Evolutionary conservation across 2,888 invertebrate species (phyloP), one percentile per base, ranked within the genome.

Genomic region (Gandaritis pyraliata): DNA sequence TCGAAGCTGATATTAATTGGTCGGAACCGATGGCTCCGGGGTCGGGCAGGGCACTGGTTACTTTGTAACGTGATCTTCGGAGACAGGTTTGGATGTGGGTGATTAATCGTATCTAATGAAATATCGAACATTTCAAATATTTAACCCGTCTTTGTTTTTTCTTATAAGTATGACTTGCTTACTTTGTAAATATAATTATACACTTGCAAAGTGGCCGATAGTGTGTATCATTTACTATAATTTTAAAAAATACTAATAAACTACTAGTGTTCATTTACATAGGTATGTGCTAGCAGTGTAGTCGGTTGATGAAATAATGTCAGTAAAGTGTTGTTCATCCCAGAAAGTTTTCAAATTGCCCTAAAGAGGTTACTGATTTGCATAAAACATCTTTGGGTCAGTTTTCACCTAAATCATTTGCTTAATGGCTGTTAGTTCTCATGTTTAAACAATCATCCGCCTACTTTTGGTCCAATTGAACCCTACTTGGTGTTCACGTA

Each of bases 1-100:
- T 77, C 80, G 78, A 75, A 71, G 73, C 74, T 76, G 70, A 76
- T 83, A 83, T 86, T 86, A 84, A 87, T 87, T 85, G 84, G 82
- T 78, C 78, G 82, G 78, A 77, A 81, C 83, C 73, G 74, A 77
- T 69, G 76, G 73, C 72, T 56, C 1, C 18, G 58, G 29, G 58
- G 29, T 48, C 68, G 72, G 73, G 75, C 73, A 72, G 72, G 73
- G 75, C 73, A 72, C 72, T 75, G 73, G 73, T 73, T 73, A 72
- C 73, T 71, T 70, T 68, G 71, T 73, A 73, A 77, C 71, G 68
- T 64, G 73, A 74, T 77, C 75, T 67, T 70, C 50, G 51, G 30
- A 58, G 55, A 65, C 69, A 54, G 62, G 66, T 65, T 67, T 63
- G 50, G 45, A 41, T 56, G 59, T 39, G 29, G 50, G 46, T 62